These are phyloP conservation scores for Toxotes jaculatrix DNA, from an alignment of 2,113 vertebrate genomes.

Conservation along the genomic window DNA sequence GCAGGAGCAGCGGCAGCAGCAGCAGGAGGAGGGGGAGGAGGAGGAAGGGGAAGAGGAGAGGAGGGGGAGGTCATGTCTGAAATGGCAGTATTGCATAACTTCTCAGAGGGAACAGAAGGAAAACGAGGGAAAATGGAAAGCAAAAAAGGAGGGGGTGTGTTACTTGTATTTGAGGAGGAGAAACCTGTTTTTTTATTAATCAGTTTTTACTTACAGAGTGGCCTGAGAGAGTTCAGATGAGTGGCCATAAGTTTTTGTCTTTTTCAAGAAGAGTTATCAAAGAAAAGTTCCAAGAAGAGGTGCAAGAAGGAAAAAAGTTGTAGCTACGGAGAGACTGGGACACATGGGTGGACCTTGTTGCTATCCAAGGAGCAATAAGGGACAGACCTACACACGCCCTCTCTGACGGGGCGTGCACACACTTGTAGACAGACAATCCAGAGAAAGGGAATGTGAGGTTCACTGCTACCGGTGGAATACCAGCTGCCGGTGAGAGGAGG, in stretches of 20 bases:
- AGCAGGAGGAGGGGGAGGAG: constrained; percentile 18
- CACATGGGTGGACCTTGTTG: constrained; percentile 65
- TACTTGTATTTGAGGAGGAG: constrained; percentile 57
- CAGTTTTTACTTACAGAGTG: constrained; percentile 16
- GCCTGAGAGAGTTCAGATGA: constrained; percentile 6
- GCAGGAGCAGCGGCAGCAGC: constrained; percentile 8
- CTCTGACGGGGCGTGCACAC: constrained; percentile 66
- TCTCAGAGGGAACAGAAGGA: constrained; percentile 58
- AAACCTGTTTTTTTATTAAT: constrained; percentile 52
- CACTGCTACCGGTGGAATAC: constrained; percentile 62
- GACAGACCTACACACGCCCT: constrained; percentile 71
- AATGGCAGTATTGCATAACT: constrained; percentile 83
- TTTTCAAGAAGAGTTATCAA: background rate
- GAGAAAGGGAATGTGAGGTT: constrained; percentile 59
- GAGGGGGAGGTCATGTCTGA: constrained; percentile 62
- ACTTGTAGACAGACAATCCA: constrained; percentile 69
- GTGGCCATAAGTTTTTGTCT: constrained; percentile 4
- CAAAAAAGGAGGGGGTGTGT: constrained; percentile 43
- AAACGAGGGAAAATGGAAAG: constrained; percentile 61
- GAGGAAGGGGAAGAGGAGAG: constrained; percentile 26
- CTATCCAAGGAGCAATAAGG: constrained; percentile 60
- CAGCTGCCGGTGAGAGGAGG: constrained; percentile 48
- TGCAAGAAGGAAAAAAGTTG: constrained; percentile 28
- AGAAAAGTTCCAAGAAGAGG: background rate
- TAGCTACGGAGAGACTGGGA: constrained; percentile 24